Percentiles rank a stretch among this genome's conserved stretches.
Conservation (phyloP, 2,797 vertebrate genomes). For the Notoglanidium macrostoma region DNA sequence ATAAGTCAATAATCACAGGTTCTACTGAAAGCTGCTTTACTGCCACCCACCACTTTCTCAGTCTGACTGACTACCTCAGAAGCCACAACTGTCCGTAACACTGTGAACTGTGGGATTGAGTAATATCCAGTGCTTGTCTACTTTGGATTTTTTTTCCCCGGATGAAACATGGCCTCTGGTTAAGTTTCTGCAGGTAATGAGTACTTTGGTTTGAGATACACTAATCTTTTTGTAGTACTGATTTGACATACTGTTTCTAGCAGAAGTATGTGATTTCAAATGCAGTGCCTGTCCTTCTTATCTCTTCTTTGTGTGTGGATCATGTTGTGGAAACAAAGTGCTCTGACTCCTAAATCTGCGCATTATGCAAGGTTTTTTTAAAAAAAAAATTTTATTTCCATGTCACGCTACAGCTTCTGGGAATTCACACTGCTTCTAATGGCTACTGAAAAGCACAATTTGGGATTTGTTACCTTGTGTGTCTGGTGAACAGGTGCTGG, state of each 20-base stretch:
- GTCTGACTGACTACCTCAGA: neutral
- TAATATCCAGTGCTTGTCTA: neutral
- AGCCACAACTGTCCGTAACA: too few species aligned
- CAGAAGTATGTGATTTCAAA: neutral
- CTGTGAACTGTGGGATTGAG: neutral
- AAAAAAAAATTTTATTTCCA: too few species aligned
- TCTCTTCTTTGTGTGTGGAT: neutral
- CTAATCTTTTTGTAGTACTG: slow-evolving; percentile 5
- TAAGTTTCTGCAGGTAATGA: neutral
- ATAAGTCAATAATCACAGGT: neutral
- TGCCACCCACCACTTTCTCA: neutral
- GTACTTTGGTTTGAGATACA: neutral
- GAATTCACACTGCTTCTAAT: slow-evolving; percentile 16
- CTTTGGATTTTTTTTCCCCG: neutral
- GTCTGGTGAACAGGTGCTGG: slow-evolving; percentile 61
- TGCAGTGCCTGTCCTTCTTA: neutral
- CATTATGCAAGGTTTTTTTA: slow-evolving; percentile 21
- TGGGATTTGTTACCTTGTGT: slow-evolving; percentile 48
- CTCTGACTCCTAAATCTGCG: neutral
- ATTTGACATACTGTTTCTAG: neutral
- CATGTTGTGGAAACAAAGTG: neutral
- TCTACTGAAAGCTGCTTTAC: neutral
- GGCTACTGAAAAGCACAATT: slow-evolving; percentile 16
- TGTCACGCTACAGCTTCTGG: slow-evolving; percentile 20
- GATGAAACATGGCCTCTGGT: neutral